A percentile compares a stretch with the other conserved stretches of the same genome.
phyloP scores from a whole-genome alignment of 1,140 invertebrate genomes.

The Steinernema khuongi region DNA sequence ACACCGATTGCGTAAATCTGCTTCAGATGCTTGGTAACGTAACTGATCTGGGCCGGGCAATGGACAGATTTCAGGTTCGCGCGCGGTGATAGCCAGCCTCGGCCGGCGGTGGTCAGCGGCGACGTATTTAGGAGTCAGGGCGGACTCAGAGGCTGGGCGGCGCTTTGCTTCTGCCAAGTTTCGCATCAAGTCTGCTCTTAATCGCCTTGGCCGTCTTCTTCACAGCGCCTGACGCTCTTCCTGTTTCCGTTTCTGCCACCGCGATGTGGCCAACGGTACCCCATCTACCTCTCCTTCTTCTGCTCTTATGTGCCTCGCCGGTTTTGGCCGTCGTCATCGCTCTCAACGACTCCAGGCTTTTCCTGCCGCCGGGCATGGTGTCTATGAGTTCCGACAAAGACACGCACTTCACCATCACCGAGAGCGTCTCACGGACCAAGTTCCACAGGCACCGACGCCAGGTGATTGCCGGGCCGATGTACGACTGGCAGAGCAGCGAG shows the following conservation, averaged over 20 bases:
- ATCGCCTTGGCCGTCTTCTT: not conserved
- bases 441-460: conserved; percentile 40
- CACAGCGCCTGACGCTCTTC: not conserved
- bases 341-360: conserved; percentile 37
- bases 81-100: conserved; percentile 3
- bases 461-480: conserved; percentile 57
- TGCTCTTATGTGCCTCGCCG: not conserved
- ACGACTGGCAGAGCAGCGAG: conserved; percentile 53
- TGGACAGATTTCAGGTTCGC: conserved; percentile 1
- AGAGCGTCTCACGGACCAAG: conserved; percentile 52
- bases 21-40: too few species aligned
- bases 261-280: not conserved
- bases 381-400: conserved; percentile 47
- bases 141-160: not conserved
- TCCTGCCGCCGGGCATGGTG: conserved; percentile 49
- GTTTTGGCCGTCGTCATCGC: not conserved
- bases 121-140: not conserved
- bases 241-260: not conserved
- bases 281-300: too few species aligned
- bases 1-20: too few species aligned
- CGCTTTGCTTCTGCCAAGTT: not conserved
- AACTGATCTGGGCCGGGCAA: too few species aligned
- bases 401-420: conserved; percentile 54
- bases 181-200: not conserved
- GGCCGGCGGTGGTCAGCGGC: not conserved